Percentiles rank a stretch among this genome's conserved stretches.
These are phyloP conservation scores for Polydrusus tereticollis DNA, from an alignment of 2,888 invertebrate genomes.

Conservation along the genomic window DNA sequence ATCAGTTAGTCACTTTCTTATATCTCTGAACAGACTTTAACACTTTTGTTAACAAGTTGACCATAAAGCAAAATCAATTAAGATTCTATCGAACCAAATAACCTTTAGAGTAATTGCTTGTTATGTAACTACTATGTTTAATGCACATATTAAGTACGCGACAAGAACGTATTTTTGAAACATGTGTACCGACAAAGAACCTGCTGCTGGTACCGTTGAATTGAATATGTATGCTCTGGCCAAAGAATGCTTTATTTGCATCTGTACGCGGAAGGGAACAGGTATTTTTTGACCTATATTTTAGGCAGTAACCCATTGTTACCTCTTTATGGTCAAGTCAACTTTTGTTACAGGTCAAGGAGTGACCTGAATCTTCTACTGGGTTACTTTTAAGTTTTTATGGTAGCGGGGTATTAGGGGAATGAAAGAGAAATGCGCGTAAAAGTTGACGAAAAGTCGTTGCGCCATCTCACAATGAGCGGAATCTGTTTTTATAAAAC, in stretches of 20 bases:
- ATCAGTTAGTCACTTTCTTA: too few species aligned
- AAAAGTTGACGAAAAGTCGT: too few species aligned
- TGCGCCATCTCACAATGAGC: too few species aligned
- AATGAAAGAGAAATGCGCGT: too few species aligned
- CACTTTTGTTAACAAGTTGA: background rate
- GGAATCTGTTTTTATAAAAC: background rate
- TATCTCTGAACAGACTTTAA: too few species aligned
- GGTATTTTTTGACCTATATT: conserved; percentile 31
- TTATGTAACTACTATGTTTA: background rate
- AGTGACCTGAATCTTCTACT: too few species aligned
- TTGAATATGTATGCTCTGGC: conserved; percentile 5
- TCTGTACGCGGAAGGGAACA: conserved; percentile 12
- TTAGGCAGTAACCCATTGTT: background rate
- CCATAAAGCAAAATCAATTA: background rate
- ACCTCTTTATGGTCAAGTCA: background rate
- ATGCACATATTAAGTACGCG: background rate
- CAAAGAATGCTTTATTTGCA: conserved; percentile 23
- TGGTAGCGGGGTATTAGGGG: too few species aligned
- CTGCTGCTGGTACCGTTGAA: background rate
- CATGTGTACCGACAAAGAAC: background rate
- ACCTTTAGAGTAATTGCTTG: conserved; percentile 3
- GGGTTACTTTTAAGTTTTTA: too few species aligned
- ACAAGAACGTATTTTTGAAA: background rate
- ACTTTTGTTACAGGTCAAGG: too few species aligned
- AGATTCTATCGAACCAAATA: background rate